These are phyloP conservation scores for Cassiopea xamachana DNA, from an alignment of 30 jellyfish, hydroid and myxozoan species.

Conservation along the genomic window DNA sequence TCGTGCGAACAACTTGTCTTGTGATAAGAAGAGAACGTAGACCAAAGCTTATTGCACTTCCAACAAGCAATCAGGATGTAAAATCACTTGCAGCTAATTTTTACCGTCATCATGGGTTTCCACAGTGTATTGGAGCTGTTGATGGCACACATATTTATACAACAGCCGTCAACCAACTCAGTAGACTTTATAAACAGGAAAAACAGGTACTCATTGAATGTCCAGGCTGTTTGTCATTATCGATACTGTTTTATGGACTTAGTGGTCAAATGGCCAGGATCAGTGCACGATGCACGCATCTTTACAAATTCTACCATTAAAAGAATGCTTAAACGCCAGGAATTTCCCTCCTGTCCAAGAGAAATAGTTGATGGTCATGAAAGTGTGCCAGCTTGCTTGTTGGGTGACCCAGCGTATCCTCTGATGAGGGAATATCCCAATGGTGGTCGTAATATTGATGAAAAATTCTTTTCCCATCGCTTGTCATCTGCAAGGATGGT, in stretches of 20 bases:
- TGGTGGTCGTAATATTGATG: constrained; percentile 51
- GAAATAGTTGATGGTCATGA: constrained; percentile 64
- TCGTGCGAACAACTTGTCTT: not conserved
- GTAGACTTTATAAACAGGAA: constrained; percentile 30
- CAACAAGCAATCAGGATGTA: constrained; percentile 4
- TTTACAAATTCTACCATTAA: constrained; percentile 45
- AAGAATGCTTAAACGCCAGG: constrained; percentile 11
- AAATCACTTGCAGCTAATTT: constrained; percentile 3
- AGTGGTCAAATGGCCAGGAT: constrained; percentile 63
- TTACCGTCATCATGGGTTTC: constrained; percentile 46
- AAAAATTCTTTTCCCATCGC: constrained; percentile 46
- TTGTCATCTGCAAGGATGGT: constrained; percentile 81
- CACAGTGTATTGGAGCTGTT: constrained; percentile 54
- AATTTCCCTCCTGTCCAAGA: constrained; percentile 54
- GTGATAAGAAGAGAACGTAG: not conserved
- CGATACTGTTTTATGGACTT: constrained; percentile 45
- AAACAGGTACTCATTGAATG: constrained; percentile 32
- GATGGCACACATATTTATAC: constrained; percentile 67
- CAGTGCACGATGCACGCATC: constrained; percentile 64
- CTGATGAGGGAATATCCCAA: constrained; percentile 69
- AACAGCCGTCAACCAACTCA: constrained; percentile 26
- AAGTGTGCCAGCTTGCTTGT: constrained; percentile 67
- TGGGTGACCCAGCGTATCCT: constrained; percentile 86
- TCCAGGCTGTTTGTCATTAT: constrained; percentile 35
- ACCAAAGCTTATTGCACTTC: not conserved